These are phyloP conservation scores for Brachypalpus laphriformis DNA, from an alignment of 2,888 invertebrate species.

Conservation along the genomic window DNA sequence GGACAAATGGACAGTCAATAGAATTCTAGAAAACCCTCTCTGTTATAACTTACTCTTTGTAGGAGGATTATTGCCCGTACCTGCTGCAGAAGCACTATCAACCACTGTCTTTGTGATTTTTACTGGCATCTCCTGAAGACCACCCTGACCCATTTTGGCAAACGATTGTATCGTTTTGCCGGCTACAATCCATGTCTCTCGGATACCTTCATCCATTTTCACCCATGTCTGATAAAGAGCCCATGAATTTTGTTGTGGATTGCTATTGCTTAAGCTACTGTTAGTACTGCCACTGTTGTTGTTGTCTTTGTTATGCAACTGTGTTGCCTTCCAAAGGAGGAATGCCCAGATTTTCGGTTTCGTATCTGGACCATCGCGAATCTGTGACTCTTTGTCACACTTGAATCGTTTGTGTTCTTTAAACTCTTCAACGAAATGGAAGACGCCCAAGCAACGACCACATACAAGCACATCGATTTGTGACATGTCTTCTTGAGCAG, in stretches of 20 bases:
- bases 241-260: conserved; percentile 87
- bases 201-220: conserved; percentile 88
- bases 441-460: conserved; percentile 91
- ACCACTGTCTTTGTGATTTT: conserved; percentile 83
- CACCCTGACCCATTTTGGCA: conserved; percentile 85
- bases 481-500: conserved; percentile 90
- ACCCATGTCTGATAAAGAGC: conserved; percentile 93
- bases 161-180: conserved; percentile 90
- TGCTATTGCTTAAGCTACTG: conserved; percentile 12
- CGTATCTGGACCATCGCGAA: conserved; percentile 86
- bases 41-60: conserved; percentile 77
- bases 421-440: conserved; percentile 91
- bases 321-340: conserved; percentile 89
- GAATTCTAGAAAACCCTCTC: background rate
- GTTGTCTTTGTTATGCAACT: conserved; percentile 82
- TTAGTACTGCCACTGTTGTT: conserved; percentile 81
- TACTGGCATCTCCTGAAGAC: conserved; percentile 82
- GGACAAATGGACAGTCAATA: background rate
- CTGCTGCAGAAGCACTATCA: conserved; percentile 77
- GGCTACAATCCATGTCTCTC: conserved; percentile 91
- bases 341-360: conserved; percentile 94
- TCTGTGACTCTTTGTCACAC: conserved; percentile 83
- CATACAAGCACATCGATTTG: conserved; percentile 91
- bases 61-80: conserved; percentile 60
- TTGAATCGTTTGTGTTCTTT: conserved; percentile 86